Base-by-base conservation (phyloP, 1,140 invertebrate species). In the Drosophila ohnishii region DNA sequence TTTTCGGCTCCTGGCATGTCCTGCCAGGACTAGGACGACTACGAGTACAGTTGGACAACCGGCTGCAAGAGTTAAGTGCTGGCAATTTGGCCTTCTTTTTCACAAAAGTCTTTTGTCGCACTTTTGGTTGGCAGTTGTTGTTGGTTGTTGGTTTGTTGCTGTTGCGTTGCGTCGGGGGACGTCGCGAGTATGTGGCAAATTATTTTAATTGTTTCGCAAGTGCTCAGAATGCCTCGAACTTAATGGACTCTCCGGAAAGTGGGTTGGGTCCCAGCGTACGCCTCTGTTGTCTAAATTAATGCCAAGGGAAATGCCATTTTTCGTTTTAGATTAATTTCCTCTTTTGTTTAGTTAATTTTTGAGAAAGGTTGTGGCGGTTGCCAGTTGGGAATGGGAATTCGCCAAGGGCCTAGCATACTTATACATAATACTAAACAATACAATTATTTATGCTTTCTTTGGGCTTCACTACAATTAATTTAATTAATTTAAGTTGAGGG, bases 181-280 rank as follows among this genome's bases (percentile, higher is more conserved):
- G 48, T n/a, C 32, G 66, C 60, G 67, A 79, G 83, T 87, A 72
- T 86, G 83, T 86, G 83, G 83, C 63, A 87, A 86, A 86, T 86
- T 86, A 86, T 87, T 86, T 86, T 86, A 86, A 86, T 86, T 86
- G 83, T 86, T 86, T 86, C 55, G 83, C 84, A 86, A 86, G 83
- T 87, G 83, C 83, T 87, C 66, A 71, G 79, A 75, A 87, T 87
- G 75, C 83, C 83, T 66, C 75, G 62, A 78, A 75, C 79, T 73
- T 87, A 87, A 87, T 87, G 84, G 83, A 77, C 79, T 87, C 61
- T 64, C 75, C 70, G 72, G 62, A 50, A 50, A 39, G 58, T 42
- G 60, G 47, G 47, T 39, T 74, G 83, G 66, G 72, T 71, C 69
- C 71, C 56, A 40, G 65, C 28, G 50, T 19, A 11, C 10, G 61